Percentiles rank a stretch among this genome's conserved stretches.
These are phyloP conservation scores for Stratiomys singularior DNA, from an alignment of 2,888 invertebrate species.

Conservation along the genomic window DNA sequence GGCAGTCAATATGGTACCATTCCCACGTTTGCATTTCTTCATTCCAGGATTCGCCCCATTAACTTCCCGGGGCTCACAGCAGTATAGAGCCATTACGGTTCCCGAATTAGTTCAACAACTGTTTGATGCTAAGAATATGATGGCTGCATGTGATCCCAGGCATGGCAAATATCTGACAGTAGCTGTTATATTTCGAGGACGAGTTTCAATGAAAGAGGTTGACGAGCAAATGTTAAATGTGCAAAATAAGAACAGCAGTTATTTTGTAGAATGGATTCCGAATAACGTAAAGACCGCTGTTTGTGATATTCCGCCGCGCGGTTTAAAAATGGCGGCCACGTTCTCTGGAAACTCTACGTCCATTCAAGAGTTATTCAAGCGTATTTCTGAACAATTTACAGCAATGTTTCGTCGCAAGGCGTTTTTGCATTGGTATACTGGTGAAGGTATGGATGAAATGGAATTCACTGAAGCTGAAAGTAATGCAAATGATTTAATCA, in stretches of 20 bases:
- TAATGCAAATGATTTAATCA: conserved; percentile 78
- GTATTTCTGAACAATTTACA: conserved; percentile 90
- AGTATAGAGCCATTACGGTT: conserved; percentile 89
- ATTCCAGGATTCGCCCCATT: conserved; percentile 96
- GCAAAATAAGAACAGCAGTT: conserved; percentile 92
- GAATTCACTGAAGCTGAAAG: conserved; percentile 95
- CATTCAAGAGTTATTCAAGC: conserved; percentile 92
- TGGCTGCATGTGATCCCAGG: conserved; percentile 94
- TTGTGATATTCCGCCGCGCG: conserved; percentile 90
- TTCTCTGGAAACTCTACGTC: conserved; percentile 94
- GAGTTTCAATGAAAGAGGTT: conserved; percentile 95
- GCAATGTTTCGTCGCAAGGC: conserved; percentile 98
- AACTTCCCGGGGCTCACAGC: conserved; percentile 88
- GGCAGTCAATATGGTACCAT: conserved; percentile 97
- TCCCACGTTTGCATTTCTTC: conserved; percentile 95
- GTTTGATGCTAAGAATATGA: conserved; percentile 98
- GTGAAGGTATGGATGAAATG: conserved; percentile 97
- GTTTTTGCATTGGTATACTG: conserved; percentile 98
- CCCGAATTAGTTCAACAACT: conserved; percentile 91
- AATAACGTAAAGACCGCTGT: conserved; percentile 95
- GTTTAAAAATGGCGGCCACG: conserved; percentile 93
- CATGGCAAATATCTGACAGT: conserved; percentile 93
- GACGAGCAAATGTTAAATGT: conserved; percentile 94
- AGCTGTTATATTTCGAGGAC: conserved; percentile 89
- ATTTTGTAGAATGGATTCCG: conserved; percentile 93